Base-by-base conservation (phyloP, 2,113 vertebrate genomes). In the Anoplopoma fimbria region DNA sequence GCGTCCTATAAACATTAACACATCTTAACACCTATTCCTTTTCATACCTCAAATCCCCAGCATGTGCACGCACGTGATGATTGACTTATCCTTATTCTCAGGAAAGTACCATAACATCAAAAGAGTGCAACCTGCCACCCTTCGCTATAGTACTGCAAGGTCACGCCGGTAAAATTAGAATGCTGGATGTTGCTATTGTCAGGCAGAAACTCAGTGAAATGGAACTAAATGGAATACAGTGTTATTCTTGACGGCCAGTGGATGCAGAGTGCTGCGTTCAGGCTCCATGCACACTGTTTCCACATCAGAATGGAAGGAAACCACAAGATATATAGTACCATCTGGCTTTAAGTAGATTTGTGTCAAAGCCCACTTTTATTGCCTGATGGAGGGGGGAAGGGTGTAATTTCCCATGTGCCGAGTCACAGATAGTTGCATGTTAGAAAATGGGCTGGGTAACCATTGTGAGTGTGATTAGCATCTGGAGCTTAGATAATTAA, bases 311-410 rank as follows among this genome's bases (percentile, higher is more conserved):
- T 89, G 40, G 49, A 87, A 84, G 71, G 67, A 93, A 93, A 91
- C 87, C 89, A 84, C 88, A 77, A 88, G 82, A 89, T 89, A 91
- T 93, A 93, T 78, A 75, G 81, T 81, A 78, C 83, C 91, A 92
- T 95, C 92, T 94, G 94, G 93, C 62, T 91, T 88, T 85, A 77
- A 79, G 85, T 85, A 90, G 85, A 94, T 94, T 89, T 91, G 88
- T 92, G 89, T 92, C 88, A 88, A 92, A 93, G 82, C 86, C 81
- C 82, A 85, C 80, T 94, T 95, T 95, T 94, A 94, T 93, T 85
- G 89, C 89, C 77, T 74, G 83, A 87, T 80, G 67, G 83, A 77
- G 70, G 84, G 87, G 77, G 90, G 79, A 75, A 79, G 92, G 90
- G 88, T 93, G 72, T 92, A 74, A 89, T 91, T 92, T 88, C 91